Evolutionary conservation across 2,113 vertebrate species (phyloP).

Genomic region (Hiodon alosoides): DNA sequence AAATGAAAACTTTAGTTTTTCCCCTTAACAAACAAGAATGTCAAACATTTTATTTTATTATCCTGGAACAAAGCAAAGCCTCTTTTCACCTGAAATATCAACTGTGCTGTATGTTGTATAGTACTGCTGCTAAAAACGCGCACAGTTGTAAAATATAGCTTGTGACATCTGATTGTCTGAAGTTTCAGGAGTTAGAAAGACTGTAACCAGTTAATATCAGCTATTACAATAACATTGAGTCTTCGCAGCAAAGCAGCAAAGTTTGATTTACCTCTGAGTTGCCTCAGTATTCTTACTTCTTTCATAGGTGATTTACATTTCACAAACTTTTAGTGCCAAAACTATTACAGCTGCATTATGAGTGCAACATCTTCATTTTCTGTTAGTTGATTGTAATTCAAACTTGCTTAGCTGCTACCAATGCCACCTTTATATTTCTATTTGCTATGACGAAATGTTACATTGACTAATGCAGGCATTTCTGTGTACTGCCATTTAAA

Average conservation of each 20-base stretch:
- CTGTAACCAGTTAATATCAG: neutral
- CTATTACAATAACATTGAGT: neutral
- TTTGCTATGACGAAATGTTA: slow-evolving; percentile 33
- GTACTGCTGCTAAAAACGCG: slow-evolving; percentile 13
- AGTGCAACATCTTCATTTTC: slow-evolving; percentile 35
- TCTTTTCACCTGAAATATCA: slow-evolving; percentile 15
- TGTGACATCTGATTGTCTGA: slow-evolving; percentile 6
- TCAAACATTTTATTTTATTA: neutral
- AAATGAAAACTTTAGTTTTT: neutral
- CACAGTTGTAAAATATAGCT: neutral
- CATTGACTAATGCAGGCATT: slow-evolving; percentile 43
- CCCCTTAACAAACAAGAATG: slow-evolving; percentile 13
- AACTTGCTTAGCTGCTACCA: slow-evolving; percentile 33
- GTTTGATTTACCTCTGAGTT: slow-evolving; percentile 7
- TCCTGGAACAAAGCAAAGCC: slow-evolving; percentile 1
- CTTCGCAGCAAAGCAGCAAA: neutral
- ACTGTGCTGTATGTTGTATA: slow-evolving; percentile 7
- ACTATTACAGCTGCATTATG: slow-evolving; percentile 41
- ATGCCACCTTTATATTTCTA: slow-evolving; percentile 34
- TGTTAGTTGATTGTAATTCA: slow-evolving; percentile 39
- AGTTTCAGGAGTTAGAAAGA: neutral
- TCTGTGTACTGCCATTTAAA: slow-evolving; percentile 17
- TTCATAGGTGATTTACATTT: slow-evolving; percentile 10
- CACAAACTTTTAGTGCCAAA: slow-evolving; percentile 51
- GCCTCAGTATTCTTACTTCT: slow-evolving; percentile 7